Evolutionary conservation across 2,113 vertebrate genomes (phyloP), one percentile per base, ranked within the genome.

Genomic region (Myanophis thanlyinensis): DNA sequence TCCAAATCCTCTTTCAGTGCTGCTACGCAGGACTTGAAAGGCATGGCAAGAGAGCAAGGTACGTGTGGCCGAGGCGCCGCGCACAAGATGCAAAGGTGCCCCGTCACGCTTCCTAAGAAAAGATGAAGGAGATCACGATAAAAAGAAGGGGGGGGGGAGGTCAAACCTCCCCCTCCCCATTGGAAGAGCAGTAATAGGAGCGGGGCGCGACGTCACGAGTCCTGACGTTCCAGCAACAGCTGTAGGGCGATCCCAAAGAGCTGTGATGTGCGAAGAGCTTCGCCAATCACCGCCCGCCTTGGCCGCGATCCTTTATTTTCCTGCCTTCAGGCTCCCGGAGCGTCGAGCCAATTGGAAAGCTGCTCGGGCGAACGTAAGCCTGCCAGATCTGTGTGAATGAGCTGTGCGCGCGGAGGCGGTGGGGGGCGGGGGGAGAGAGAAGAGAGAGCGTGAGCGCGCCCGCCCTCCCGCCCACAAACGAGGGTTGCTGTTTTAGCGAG

Each of bases 91-190:
- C 10, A 85, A 89, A 84, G 35, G 89, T 25, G 87, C 44, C 44
- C 53, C 53, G 89, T 80, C n/a, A 89, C 90, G 86, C 51, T 91
- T 59, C 89, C 49, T 23, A 52, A 25, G 85, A 46, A 47, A 84
- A 84, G 52, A 88, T 89, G 44, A 48, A 90, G 85, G 86, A 47
- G 86, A 88, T 47, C 73, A 47, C 85, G 3, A 2, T 30, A 54
- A 25, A 23, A 35, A 18, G 1, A 62, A 48, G 8, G 4, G 0
- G 1, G 0, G 1, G 0, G 1, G 3, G 4, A 11, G 54, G 46
- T 22, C n/a, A 49, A 94, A n/a, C n/a, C n/a, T n/a, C n/a, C n/a
- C n/a, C n/a, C 94, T 87, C 62, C 25, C 25, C 86, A 80, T 90
- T 73, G 91, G 87, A 12, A 4, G 5, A 1, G 2, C 2, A 2